Base-by-base conservation (phyloP, 1,140 invertebrate genomes). In the Samia ricini region DNA sequence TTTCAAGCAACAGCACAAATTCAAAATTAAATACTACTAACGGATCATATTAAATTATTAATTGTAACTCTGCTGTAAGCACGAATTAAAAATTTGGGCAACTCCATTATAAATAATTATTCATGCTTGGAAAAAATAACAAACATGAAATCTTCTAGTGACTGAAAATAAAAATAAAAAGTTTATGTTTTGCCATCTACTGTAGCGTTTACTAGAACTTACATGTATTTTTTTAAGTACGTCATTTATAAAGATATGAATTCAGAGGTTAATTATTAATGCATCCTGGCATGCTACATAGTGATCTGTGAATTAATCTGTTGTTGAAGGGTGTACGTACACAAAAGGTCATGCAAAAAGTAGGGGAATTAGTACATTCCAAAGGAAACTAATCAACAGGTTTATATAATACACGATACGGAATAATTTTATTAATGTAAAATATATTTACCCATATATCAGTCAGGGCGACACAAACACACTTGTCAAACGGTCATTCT, bases 391-490 rank as follows among this genome's bases (percentile, higher is more conserved):
- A 81, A 76, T 70, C 76, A 89, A 81, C 84, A 83, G 76, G 74
- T 65, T 76, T 76, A 81, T 80, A 77, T 78, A 82, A 77, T 83
- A 87, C 8, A 24, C 77, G 33, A 42, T 58, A 69, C 61, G 64
- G 63, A 65, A 78, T 78, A 42, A 42, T 80, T 65, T 74, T 81
- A 87, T 86, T 82, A 83, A 82, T 79, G 81, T 76, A 83, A 89
- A 85, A 79, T 77, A 89, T 89, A 89, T 84, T 89, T 89, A 89
- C 87, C 87, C 81, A 85, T 77, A 80, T 76, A 71, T 81, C 77
- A 73, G 76, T 88, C 79, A 88, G 83, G 85, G 83, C 77, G 80
- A 82, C 82, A 88, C 83, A 89, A 81, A 88, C 81, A 83, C 84
- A 86, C 79, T 83, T 79, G 74, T 79, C 78, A 82, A 79, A 76